These are phyloP conservation scores for Arctopsyche grandis DNA, from an alignment of 1,140 invertebrate species.

Conservation along the genomic window DNA sequence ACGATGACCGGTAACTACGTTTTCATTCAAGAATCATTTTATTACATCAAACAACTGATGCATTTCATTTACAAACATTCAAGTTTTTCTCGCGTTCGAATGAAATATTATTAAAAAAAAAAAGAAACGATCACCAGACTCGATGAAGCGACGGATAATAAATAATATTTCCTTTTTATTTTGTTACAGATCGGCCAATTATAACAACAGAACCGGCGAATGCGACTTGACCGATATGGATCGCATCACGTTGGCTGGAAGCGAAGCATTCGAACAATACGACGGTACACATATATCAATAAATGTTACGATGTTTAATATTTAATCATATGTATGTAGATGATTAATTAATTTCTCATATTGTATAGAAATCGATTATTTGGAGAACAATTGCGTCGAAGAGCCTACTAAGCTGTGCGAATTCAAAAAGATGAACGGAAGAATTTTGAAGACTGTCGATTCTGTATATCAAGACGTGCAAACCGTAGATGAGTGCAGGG, in stretches of 20 bases:
- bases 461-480: constrained; percentile 91
- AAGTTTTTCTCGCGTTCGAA: background rate
- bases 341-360: background rate
- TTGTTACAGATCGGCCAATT: constrained; percentile 87
- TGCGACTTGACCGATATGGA: constrained; percentile 92
- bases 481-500: constrained; percentile 86
- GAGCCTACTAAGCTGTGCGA: constrained; percentile 92
- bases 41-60: constrained; percentile 30
- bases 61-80: background rate
- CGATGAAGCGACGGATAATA: background rate
- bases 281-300: constrained; percentile 69
- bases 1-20: background rate
- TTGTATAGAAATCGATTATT: constrained; percentile 80
- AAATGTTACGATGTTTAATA: background rate
- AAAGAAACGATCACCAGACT: background rate
- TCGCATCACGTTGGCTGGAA: constrained; percentile 83
- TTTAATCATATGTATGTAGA: background rate
- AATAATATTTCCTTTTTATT: constrained; percentile 49
- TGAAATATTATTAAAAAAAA: background rate
- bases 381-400: constrained; percentile 91
- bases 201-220: constrained; percentile 83
- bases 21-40: constrained; percentile 27
- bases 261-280: constrained; percentile 75
- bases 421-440: constrained; percentile 87
- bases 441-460: constrained; percentile 93